Base-by-base conservation (phyloP, 2,113 vertebrate genomes). In the Erpornis zantholeuca region DNA sequence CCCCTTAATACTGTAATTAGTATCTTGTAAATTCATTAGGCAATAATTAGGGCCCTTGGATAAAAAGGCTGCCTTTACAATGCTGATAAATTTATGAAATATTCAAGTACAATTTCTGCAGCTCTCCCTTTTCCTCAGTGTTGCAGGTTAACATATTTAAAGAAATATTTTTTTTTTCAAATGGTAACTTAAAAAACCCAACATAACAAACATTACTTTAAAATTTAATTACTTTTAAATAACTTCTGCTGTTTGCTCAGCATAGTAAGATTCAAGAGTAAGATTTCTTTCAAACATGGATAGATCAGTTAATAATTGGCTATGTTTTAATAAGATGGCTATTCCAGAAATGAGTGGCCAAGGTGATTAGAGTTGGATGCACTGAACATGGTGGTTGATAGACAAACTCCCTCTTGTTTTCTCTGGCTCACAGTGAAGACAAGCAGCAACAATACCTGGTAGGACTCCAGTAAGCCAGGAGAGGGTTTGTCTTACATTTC, bases 131-230 rank as follows among this genome's bases (percentile, higher is more conserved):
- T 93, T 96, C 95, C 50, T 90, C 82, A 94, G 96, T 97, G 97
- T 96, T 98, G 94, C 97, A 97, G 96, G 97, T 92, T 94, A 42
- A 96, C 91, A 98, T 65, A 97, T 72, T 73, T 91, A 96, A 97
- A 88, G 45, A 90, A 96, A 97, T 91, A 97, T 88, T 47, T 15
- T 54, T 65, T 71, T 73, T 75, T 92, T 81, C 13, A 22, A 96
- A 96, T 35, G 57, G n/a, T 65, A 97, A 94, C 84, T 93, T 94
- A 52, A 72, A 35, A 61, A 40, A n/a, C 5, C 6, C 36, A 60
- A 84, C 66, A 84, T 45, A 85, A 88, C 50, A 45, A 90, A 75
- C 63, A 53, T 64, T 54, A 38, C 25, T 90, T 80, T 6, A 45
- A 21, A 80, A 24, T 44, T 28, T 38, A 61, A 29, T 66, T 61